Evolutionary conservation across 2,888 invertebrate species (phyloP), one percentile per base, ranked within the genome.

Genomic region (Blera fallax): DNA sequence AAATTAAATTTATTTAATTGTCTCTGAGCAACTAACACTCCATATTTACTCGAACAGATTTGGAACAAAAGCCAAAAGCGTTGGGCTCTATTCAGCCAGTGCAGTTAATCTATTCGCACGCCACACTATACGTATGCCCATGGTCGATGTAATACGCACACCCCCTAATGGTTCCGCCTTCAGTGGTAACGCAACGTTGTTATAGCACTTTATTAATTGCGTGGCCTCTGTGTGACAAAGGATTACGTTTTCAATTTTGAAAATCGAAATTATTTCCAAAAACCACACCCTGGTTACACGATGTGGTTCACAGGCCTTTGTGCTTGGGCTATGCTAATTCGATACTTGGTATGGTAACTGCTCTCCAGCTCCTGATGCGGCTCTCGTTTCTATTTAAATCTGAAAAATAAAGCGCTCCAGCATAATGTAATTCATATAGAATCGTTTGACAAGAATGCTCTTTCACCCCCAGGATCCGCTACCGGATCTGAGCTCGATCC

Each of bases 231-330:
- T 65, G 32, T 74, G 84, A 74, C 73, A 84, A 74, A 58, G 79
- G 84, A 79, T 84, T 84, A 79, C 73, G 69, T 64, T 84, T 79
- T 79, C 79, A 73, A 79, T 84, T 84, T 84, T 77, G 84, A 70
- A 79, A 84, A 74, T 79, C 64, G 69, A 74, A 79, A 84, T 74
- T 69, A 84, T 84, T 74, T 43, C 64, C 14, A 84, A 69, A 76
- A 79, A 70, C 73, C 79, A 58, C 82, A 65, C 72, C 70, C 72
- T 11, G 56, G 40, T 16, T 60, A 60, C 43, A 70, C 27, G 21
- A 14, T 56, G 69, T 11, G 74, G 74, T 69, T 37, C 40, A 62
- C 27, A 21, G 62, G 4, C 21, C 48, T 72, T 48, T 58, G 27
- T 60, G 37, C 32, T 11, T 40, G 64, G 5, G 10, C 18, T 65